Evolutionary conservation across 2,888 invertebrate species (phyloP).

Genomic region (Ectemnius continuus): DNA sequence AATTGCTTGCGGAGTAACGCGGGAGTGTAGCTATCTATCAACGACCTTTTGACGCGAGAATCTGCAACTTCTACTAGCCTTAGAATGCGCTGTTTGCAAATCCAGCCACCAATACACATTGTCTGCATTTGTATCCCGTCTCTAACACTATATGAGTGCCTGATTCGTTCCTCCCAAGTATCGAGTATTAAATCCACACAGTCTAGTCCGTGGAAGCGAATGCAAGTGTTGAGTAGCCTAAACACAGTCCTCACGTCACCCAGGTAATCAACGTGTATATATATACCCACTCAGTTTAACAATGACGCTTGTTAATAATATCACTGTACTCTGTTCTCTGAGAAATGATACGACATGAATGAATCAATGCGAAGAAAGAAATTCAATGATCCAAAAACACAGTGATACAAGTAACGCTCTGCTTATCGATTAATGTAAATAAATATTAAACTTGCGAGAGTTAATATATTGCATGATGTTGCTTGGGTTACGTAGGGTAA

Average conservation of each 20-base stretch:
- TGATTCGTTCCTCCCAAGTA: slow-evolving; percentile 53
- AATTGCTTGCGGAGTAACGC: slow-evolving; percentile 46
- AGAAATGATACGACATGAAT: slow-evolving; percentile 71
- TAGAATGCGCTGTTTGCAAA: slow-evolving; percentile 69
- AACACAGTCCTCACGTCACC: slow-evolving; percentile 56
- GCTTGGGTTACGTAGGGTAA: slow-evolving; percentile 58
- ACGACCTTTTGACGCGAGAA: slow-evolving; percentile 51
- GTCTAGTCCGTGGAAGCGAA: slow-evolving; percentile 46
- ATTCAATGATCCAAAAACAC: slow-evolving; percentile 64
- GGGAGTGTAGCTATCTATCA: slow-evolving; percentile 47
- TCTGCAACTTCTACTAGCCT: slow-evolving; percentile 50
- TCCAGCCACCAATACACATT: slow-evolving; percentile 83
- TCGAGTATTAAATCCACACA: slow-evolving; percentile 48
- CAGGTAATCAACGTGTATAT: slow-evolving; percentile 39
- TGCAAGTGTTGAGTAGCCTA: slow-evolving; percentile 54
- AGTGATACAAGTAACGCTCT: slow-evolving; percentile 67
- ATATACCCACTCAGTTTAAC: slow-evolving; percentile 45
- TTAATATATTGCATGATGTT: slow-evolving; percentile 62
- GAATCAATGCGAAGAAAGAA: slow-evolving; percentile 65
- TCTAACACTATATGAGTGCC: slow-evolving; percentile 57
- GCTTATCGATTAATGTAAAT: slow-evolving; percentile 63
- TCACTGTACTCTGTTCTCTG: slow-evolving; percentile 57
- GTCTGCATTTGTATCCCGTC: slow-evolving; percentile 80
- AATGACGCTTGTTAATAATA: slow-evolving; percentile 55
- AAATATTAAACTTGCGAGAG: slow-evolving; percentile 61